These are phyloP conservation scores for Tretioscincus oriximinensis DNA, from an alignment of 2,113 vertebrate species.

Conservation along the genomic window DNA sequence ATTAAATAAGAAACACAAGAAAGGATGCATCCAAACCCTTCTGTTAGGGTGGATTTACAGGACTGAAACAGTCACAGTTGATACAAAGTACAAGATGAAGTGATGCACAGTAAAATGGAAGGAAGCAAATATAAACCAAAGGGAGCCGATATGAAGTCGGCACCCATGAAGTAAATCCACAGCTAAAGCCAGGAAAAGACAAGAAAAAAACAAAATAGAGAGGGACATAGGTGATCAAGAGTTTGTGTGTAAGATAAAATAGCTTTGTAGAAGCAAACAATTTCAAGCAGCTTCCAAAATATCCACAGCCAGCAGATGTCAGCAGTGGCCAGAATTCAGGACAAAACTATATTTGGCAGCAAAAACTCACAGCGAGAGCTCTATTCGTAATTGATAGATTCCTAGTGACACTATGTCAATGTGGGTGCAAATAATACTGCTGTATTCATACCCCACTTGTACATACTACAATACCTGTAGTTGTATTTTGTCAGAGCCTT, in stretches of 20 bases:
- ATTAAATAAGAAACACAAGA: background rate
- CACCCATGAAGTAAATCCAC: background rate
- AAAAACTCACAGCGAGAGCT: background rate
- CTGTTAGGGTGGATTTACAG: background rate
- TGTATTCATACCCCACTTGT: too few relatives aligned
- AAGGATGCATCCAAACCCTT: background rate
- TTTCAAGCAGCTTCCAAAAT: background rate
- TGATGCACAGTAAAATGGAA: background rate
- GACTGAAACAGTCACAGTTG: background rate
- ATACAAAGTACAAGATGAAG: background rate
- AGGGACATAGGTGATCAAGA: background rate
- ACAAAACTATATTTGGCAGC: background rate
- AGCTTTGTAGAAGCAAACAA: background rate
- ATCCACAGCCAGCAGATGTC: background rate
- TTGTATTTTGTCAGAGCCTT: too few relatives aligned
- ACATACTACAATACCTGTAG: too few relatives aligned
- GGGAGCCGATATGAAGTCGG: background rate
- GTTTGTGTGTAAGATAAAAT: background rate
- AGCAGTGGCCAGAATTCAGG: background rate
- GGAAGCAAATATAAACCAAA: background rate
- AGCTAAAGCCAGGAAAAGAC: background rate
- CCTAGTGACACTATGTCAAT: too few relatives aligned
- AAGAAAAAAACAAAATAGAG: background rate
- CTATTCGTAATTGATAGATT: background rate
- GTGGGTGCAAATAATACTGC: too few relatives aligned